Evolutionary conservation across 2,888 invertebrate species (phyloP).

Genomic region (Tenodera sinensis): DNA sequence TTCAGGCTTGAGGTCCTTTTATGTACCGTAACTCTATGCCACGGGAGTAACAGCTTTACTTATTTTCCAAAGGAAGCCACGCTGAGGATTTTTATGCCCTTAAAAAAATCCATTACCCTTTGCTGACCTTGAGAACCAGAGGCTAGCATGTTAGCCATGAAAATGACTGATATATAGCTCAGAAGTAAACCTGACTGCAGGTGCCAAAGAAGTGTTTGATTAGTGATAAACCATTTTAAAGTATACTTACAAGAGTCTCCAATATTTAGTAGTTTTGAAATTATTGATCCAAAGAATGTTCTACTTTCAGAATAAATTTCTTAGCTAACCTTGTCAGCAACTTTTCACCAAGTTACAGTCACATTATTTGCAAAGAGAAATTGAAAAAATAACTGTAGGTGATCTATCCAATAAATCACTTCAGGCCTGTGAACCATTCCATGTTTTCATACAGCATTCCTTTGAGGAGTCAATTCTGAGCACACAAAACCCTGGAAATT

Average conservation of each 20-base stretch:
- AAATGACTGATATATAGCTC: background rate
- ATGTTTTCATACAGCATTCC: background rate
- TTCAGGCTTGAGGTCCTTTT: no score
- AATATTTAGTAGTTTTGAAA: background rate
- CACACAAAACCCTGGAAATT: background rate
- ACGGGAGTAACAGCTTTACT: no score
- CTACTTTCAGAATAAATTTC: background rate
- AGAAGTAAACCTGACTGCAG: no score
- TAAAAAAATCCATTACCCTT: no score
- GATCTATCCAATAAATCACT: background rate
- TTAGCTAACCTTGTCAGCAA: background rate
- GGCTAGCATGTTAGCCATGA: no score
- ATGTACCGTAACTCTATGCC: no score
- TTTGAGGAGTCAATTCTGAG: background rate
- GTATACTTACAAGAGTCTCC: background rate
- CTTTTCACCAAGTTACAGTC: background rate
- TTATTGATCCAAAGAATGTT: background rate
- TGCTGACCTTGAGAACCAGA: no score
- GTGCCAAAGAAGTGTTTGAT: no score
- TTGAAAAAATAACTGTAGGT: background rate
- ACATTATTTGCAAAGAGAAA: constrained; percentile 4
- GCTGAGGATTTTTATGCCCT: no score
- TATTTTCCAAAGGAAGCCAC: no score
- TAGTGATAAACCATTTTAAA: no score
- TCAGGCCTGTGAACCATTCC: background rate